Conservation (phyloP, 2,888 invertebrate species). For the Drosophila cognata region DNA sequence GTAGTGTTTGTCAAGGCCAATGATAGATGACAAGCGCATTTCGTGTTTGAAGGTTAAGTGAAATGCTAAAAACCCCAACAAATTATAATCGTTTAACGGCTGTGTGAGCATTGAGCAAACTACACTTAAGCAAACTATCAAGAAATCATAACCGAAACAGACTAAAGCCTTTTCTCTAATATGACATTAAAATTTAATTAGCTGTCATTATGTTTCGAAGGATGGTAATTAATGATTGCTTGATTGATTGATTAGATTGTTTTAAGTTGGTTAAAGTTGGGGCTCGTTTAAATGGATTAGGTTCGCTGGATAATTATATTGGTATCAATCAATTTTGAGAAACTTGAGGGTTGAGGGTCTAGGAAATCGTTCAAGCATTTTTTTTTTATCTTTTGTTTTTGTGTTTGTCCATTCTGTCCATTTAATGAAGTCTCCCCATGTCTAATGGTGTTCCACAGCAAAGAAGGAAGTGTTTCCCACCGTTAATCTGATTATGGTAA, state of each 20-base stretch:
- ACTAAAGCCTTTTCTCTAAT: neutral
- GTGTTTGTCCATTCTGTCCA: neutral
- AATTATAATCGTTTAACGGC: conserved; percentile 75
- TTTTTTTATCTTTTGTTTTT: neutral
- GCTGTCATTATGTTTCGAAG: neutral
- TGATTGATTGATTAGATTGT: neutral
- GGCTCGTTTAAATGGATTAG: neutral
- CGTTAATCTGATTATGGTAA: neutral
- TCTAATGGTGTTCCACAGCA: neutral
- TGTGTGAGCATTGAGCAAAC: conserved; percentile 42
- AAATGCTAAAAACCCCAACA: conserved; percentile 50
- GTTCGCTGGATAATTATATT: neutral
- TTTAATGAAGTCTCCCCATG: neutral
- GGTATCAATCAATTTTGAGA: neutral
- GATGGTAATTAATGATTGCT: neutral
- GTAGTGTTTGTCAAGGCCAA: conserved; percentile 49
- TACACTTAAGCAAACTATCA: neutral
- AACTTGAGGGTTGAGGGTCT: neutral
- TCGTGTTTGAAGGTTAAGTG: conserved; percentile 38
- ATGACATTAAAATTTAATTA: neutral
- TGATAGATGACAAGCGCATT: conserved; percentile 64
- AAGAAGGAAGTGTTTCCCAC: neutral
- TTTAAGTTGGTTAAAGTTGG: neutral
- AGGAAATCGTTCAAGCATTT: neutral
- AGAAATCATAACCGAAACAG: neutral